Base-by-base conservation (phyloP, 2,797 vertebrate species). In the Geotrypetes seraphini region DNA sequence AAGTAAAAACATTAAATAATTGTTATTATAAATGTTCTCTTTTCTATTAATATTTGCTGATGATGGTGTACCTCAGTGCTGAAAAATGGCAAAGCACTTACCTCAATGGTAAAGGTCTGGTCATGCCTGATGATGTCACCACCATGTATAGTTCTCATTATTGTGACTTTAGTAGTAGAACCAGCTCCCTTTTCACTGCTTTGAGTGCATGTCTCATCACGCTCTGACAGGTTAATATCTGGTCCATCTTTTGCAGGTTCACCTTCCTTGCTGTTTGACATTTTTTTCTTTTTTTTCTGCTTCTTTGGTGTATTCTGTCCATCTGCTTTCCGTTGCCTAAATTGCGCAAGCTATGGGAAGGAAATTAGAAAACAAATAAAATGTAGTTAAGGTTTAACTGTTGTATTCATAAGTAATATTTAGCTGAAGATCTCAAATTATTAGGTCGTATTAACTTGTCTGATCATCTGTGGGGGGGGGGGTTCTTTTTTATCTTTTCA, bases 281-380 rank as follows among this genome's bases (percentile, higher is more conserved):
- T 35, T 60, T 83, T 90, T 62, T 82, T 94, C 71, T 85, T 96
- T 66, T 88, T 96, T 47, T 91, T 92, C 66, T 87, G 86, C 48
- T 88, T 95, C 75, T 88, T 84, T 22, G 63, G 43, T 45, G 60
- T 47, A 69, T 54, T 91, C 53, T 92, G 91, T 27, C 83, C 81
- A 66, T 90, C 89, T 87, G 91, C 92, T 66, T 92, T 96, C 52
- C 80, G 87, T 68, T 93, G 90, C 26, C 90, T 86, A 73, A 92
- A 97, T 7, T 95, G 87, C 41, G 93, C 92, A 74, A 98, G 73
- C 95, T 98, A 65, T n/a, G n/a, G n/a, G n/a, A n/a, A n/a, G n/a
- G n/a, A n/a, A n/a, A n/a, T n/a, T n/a, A n/a, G n/a, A n/a, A n/a
- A n/a, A n/a, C n/a, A n/a, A n/a, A n/a, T n/a, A n/a, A 59, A 46